A percentile compares a stretch with the other conserved stretches of the same genome.
Conservation (phyloP, 2,888 invertebrate genomes). For the Lutraria lutraria region DNA sequence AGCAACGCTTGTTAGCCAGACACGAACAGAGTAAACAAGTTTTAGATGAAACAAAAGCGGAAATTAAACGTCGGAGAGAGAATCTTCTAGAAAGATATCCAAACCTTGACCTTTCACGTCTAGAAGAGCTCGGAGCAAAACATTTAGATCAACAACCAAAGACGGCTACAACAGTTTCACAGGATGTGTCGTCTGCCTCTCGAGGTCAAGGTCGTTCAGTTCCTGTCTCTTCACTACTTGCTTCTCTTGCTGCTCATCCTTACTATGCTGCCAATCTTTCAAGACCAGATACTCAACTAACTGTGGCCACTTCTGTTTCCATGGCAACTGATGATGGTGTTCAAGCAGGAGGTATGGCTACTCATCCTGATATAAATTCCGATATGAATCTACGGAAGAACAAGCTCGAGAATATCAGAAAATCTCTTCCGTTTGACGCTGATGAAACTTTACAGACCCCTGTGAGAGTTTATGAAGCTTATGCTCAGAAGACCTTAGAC, state of each 20-base stretch:
- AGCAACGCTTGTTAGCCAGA: conserved; percentile 75
- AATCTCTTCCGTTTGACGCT: conserved; percentile 78
- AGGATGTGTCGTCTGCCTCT: conserved; percentile 18
- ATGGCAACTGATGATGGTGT: conserved; percentile 47
- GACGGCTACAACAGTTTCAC: conserved; percentile 35
- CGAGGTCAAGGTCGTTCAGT: conserved; percentile 55
- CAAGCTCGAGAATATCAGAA: conserved; percentile 75
- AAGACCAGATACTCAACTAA: conserved; percentile 41
- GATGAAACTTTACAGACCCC: conserved; percentile 74
- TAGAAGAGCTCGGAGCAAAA: conserved; percentile 67
- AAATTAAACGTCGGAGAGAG: conserved; percentile 75
- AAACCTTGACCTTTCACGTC: conserved; percentile 69
- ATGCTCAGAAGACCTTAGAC: conserved; percentile 58
- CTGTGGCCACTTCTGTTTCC: background rate
- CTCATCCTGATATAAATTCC: conserved; percentile 51
- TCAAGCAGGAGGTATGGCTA: conserved; percentile 39
- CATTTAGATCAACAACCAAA: conserved; percentile 56
- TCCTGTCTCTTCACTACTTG: conserved; percentile 69
- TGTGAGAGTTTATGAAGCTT: conserved; percentile 62
- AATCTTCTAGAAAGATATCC: conserved; percentile 74
- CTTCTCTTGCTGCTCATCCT: conserved; percentile 73
- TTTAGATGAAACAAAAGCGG: conserved; percentile 77
- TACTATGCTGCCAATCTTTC: conserved; percentile 73
- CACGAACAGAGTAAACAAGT: conserved; percentile 79
- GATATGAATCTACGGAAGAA: conserved; percentile 62